These are phyloP conservation scores for Stenodera caucasica DNA, from an alignment of 2,888 invertebrate species.

Conservation along the genomic window DNA sequence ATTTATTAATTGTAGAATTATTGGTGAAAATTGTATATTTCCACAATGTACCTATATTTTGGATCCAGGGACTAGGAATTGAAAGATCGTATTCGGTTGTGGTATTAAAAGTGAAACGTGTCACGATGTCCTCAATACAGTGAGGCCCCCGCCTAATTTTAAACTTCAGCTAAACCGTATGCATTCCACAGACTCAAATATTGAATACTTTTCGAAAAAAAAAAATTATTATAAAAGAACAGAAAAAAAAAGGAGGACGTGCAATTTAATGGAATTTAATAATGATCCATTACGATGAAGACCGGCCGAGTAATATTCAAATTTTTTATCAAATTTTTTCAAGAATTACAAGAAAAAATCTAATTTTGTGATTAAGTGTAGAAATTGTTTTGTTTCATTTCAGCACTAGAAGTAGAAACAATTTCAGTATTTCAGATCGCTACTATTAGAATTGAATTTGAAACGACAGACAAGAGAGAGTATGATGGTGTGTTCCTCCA, in stretches of 20 bases:
- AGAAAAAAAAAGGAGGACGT: slow-evolving; percentile 1
- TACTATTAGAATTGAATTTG: neutral
- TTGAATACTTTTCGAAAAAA: slow-evolving; percentile 17
- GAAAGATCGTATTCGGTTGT: neutral
- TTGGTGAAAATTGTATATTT: slow-evolving; percentile 4
- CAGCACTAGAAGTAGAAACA: neutral
- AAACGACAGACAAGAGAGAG: slow-evolving; percentile 9
- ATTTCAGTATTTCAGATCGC: neutral
- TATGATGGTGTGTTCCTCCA: slow-evolving; percentile 8
- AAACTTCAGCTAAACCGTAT: slow-evolving; percentile 39
- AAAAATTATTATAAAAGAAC: too few relatives aligned
- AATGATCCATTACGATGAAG: neutral
- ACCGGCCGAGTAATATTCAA: neutral
- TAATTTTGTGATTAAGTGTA: too few relatives aligned
- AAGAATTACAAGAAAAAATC: too few relatives aligned
- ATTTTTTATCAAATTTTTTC: too few relatives aligned
- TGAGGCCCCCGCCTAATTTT: slow-evolving; percentile 41
- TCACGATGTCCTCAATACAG: slow-evolving; percentile 45
- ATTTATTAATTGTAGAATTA: neutral
- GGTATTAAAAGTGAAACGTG: slow-evolving; percentile 45
- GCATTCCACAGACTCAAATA: slow-evolving; percentile 21
- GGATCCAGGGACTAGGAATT: slow-evolving; percentile 5
- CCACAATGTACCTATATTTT: slow-evolving; percentile 11
- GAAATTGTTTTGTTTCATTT: too few relatives aligned
- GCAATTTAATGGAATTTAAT: slow-evolving; percentile 24